Evolutionary conservation across 1,140 invertebrate genomes (phyloP).

Genomic region (Drosophila arawakana): DNA sequence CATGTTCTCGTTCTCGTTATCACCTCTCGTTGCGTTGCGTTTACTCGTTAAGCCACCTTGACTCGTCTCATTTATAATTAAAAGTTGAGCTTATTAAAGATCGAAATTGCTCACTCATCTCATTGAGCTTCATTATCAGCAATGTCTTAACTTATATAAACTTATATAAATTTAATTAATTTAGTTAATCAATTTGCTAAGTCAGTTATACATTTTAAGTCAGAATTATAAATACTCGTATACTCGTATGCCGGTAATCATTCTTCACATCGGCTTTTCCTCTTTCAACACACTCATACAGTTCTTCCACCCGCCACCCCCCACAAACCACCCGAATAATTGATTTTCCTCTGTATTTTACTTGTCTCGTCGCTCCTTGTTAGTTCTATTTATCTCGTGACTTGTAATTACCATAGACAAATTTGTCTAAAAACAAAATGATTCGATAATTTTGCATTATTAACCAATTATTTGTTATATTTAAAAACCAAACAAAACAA

Average conservation of each 20-base stretch:
- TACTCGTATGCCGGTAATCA: slow-evolving; percentile 16
- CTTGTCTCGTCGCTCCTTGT: slow-evolving; percentile 29
- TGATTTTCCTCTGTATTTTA: slow-evolving; percentile 31
- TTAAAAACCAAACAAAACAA: slow-evolving; percentile 26
- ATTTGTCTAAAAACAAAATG: slow-evolving; percentile 34
- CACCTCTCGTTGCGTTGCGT: slow-evolving; percentile 51
- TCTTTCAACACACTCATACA: slow-evolving; percentile 3
- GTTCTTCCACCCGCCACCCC: slow-evolving; percentile 6
- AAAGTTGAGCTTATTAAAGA: slow-evolving; percentile 42
- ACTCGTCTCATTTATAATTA: not conserved
- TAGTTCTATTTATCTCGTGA: slow-evolving; percentile 30
- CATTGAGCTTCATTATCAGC: slow-evolving; percentile 4
- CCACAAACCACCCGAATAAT: not conserved
- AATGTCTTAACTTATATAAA: slow-evolving; percentile 20
- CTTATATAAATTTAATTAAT: slow-evolving; percentile 10
- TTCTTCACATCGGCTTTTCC: slow-evolving; percentile 37
- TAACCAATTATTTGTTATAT: slow-evolving; percentile 78
- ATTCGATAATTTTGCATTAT: slow-evolving; percentile 42
- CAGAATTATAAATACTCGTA: slow-evolving; percentile 14
- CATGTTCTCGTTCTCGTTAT: slow-evolving; percentile 63
- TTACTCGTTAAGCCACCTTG: slow-evolving; percentile 38
- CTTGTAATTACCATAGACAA: slow-evolving; percentile 75
- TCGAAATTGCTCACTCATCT: slow-evolving; percentile 44
- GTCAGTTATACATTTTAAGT: slow-evolving; percentile 45
- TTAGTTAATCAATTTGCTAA: slow-evolving; percentile 45